Evolutionary conservation across 2,113 vertebrate species (phyloP).

Genomic region (Zosterops japonicus): DNA sequence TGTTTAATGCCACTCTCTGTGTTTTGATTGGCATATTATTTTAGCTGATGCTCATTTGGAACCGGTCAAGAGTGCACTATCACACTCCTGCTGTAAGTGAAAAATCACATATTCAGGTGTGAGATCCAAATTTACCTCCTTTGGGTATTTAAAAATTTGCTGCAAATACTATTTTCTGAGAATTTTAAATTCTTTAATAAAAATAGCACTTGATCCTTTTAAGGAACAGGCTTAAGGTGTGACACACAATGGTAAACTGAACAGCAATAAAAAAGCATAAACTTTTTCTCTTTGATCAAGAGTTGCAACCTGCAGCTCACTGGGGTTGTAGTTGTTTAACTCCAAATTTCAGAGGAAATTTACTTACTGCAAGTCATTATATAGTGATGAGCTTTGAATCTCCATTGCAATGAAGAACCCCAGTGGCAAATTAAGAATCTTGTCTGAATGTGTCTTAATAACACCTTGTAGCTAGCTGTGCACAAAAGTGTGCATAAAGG

Average conservation of each 20-base stretch:
- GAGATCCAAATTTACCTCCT: not conserved
- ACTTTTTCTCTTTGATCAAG: not conserved
- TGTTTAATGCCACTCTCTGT: not conserved
- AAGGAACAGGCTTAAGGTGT: not conserved
- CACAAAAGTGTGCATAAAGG: rapidly evolving
- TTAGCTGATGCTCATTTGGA: not conserved
- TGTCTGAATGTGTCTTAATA: not conserved
- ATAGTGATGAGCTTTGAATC: not conserved
- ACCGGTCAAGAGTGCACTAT: not conserved
- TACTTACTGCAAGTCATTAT: not conserved
- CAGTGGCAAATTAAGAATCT: not conserved
- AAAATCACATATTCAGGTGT: not conserved
- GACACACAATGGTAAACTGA: not conserved
- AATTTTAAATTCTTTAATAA: not conserved
- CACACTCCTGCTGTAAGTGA: not conserved
- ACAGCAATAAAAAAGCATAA: not conserved
- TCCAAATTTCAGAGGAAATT: not conserved
- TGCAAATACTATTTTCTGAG: not conserved
- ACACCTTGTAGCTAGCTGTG: not conserved
- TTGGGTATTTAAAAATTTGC: not conserved
- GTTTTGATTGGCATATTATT: not conserved
- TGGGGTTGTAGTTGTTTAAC: not conserved
- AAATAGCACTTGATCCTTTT: not conserved
- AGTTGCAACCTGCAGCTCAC: not conserved
- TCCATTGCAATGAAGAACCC: not conserved